Conservation (phyloP, 37 sponge, comb jelly and placozoan genomes). For the Chondrosia reniformis region DNA sequence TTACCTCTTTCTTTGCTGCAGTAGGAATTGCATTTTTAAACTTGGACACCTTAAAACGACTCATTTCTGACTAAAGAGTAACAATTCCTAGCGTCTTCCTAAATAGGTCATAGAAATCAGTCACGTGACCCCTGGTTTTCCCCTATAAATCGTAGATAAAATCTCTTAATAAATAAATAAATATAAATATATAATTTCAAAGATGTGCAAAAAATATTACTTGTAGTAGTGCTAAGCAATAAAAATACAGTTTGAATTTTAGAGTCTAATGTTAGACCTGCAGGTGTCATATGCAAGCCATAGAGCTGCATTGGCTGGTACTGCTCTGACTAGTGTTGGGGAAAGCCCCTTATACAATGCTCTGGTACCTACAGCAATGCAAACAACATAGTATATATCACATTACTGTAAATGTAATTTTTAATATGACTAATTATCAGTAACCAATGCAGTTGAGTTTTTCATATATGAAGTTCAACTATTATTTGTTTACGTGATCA, state of each 20-base stretch:
- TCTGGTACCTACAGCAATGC: conserved; percentile 12
- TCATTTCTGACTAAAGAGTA: conserved; percentile 25
- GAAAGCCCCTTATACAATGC: conserved; percentile 51
- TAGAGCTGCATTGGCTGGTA: conserved; percentile 28
- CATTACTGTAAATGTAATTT: neutral
- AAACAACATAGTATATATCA: neutral
- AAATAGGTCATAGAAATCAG: neutral
- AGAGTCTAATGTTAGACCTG: neutral
- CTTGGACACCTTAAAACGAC: conserved; percentile 84
- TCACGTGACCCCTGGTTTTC: neutral
- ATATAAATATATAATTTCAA: neutral
- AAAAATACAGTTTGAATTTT: neutral
- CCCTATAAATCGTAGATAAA: neutral
- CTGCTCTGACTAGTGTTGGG: conserved; percentile 37
- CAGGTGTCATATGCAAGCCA: conserved; percentile 4
- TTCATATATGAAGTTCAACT: neutral
- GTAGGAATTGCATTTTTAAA: conserved; percentile 68
- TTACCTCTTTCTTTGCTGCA: conserved; percentile 74
- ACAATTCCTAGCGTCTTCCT: neutral
- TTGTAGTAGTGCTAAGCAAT: neutral
- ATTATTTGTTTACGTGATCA: too few species aligned
- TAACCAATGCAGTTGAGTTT: neutral
- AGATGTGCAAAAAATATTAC: neutral
- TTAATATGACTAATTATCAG: too few species aligned
- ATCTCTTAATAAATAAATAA: neutral